Percentiles rank a stretch among this genome's conserved stretches.
Evolutionary conservation across 2,113 vertebrate genomes (phyloP).

Genomic region (Daboia siamensis): DNA sequence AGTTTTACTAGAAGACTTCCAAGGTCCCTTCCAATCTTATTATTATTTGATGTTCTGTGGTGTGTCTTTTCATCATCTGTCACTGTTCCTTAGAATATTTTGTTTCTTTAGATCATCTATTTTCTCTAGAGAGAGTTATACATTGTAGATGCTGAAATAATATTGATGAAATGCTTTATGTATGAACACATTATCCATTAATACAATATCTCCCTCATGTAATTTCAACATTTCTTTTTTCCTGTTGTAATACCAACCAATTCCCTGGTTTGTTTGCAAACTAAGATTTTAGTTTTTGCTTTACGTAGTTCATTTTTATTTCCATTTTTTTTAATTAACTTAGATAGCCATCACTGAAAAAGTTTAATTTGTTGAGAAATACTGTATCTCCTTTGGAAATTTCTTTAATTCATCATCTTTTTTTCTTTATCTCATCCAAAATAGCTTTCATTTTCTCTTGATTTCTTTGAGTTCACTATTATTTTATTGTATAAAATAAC

Average conservation of each 20-base stretch:
- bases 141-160: background rate
- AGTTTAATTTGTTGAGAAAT: background rate
- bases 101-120: background rate
- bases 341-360: background rate
- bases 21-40: background rate
- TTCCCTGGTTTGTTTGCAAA: background rate
- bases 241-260: background rate
- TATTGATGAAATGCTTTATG: background rate
- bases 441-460: background rate
- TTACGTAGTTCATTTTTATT: background rate
- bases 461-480: background rate
- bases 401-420: background rate
- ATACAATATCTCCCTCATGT: background rate
- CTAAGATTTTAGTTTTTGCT: background rate
- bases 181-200: background rate
- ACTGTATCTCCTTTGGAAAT: background rate
- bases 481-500: background rate
- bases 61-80: background rate
- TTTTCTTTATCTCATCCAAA: background rate
- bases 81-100: background rate
- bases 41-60: background rate
- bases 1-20: background rate
- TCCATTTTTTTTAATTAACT: background rate
- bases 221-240: background rate
- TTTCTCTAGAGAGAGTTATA: background rate